Base-by-base conservation (phyloP, 2,797 vertebrate genomes). In the Knipowitschia caucasica region DNA sequence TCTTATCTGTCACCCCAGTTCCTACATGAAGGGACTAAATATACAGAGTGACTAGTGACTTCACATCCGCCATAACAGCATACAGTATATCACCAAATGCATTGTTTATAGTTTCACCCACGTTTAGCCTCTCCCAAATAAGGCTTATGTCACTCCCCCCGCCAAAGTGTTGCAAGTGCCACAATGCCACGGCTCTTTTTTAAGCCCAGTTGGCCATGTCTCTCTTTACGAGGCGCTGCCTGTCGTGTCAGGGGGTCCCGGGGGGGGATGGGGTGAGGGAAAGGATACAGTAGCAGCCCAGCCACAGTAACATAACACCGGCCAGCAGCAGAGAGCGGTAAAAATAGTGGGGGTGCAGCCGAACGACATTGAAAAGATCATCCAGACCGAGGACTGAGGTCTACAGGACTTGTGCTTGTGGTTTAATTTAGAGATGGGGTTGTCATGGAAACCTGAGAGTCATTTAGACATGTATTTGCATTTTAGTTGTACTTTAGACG, bases 291-390 rank as follows among this genome's bases (percentile, higher is more conserved):
- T 64, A 72, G 50, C 56, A 26, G 43, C 38, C 5, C 36, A 26
- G 43, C 38, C 5, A 31, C 40, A 81, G 88, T 85, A 91, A 91
- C 80, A 58, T 0, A 83, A 90, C 82, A 86, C 90, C 83, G 59
- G 64, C 69, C 56, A 5, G 42, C 23, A 75, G 18, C 56, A 70
- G 38, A 25, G 36, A 43, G 44, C 47, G 33, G 72, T 89, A 91
- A 90, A 91, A 87, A 90, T 92, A 92, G 88, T 67, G 64, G 71
- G 42, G 23, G 14, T 29, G n/a, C n/a, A n/a, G n/a, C n/a, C n/a
- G n/a, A n/a, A n/a, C n/a, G n/a, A n/a, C n/a, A n/a, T 50, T 40
- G 18, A 43, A 47, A 64, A 56, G 54, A 71, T 35, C 26, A 8
- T n/a, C 24, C 3, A 1, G 9, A 5, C 29, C 14, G 1, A 35